phyloP scores from a whole-genome alignment of 2,888 invertebrate genomes.

The Drosophila hamatofila region DNA sequence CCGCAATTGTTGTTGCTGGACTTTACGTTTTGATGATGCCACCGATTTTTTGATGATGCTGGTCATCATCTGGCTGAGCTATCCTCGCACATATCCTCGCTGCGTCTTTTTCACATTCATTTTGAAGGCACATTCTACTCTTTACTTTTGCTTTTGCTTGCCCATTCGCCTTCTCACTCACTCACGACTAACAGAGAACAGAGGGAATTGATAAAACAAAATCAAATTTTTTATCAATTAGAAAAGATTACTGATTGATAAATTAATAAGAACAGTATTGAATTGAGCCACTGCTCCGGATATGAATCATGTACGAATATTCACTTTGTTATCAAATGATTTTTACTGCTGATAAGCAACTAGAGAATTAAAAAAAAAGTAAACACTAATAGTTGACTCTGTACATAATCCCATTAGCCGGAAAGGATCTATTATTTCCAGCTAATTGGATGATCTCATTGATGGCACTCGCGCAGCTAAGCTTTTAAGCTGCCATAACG shows the following conservation, averaged over 20 bases:
- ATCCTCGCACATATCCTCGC: constrained; percentile 61
- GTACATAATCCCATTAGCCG: constrained; percentile 21
- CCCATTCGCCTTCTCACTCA: constrained; percentile 25
- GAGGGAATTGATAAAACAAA: constrained; percentile 10
- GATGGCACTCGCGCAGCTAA: constrained; percentile 24
- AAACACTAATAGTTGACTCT: background rate
- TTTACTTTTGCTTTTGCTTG: constrained; percentile 27
- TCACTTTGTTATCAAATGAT: constrained; percentile 14
- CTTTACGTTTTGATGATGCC: constrained; percentile 63
- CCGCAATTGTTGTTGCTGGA: constrained; percentile 50
- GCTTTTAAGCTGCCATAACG: constrained; percentile 48
- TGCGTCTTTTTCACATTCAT: constrained; percentile 6
- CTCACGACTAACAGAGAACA: background rate
- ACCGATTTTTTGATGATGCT: constrained; percentile 67
- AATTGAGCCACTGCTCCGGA: background rate
- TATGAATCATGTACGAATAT: background rate
- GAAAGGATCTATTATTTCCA: constrained; percentile 31
- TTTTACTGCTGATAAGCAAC: constrained; percentile 22
- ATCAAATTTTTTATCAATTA: background rate
- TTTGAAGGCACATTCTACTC: constrained; percentile 25
- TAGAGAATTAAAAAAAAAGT: background rate
- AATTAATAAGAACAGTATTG: background rate
- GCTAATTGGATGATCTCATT: constrained; percentile 56
- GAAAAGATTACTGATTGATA: background rate
- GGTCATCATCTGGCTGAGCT: constrained; percentile 44